Conservation (phyloP, 2,797 vertebrate species). For the Parauchenoglanis ngamensis region DNA sequence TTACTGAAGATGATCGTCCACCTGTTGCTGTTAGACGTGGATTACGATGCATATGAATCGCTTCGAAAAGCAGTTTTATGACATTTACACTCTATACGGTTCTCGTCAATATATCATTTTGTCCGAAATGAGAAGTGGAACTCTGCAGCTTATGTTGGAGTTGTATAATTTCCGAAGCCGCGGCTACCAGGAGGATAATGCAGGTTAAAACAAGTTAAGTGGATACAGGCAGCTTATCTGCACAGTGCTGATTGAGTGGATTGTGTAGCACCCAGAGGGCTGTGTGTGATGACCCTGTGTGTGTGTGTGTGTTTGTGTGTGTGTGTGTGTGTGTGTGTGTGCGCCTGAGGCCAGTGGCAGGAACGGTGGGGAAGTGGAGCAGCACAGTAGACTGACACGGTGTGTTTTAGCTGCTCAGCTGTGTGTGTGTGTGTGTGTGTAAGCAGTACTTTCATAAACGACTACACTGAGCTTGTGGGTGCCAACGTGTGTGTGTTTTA, state of each 20-base stretch:
- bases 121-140: background rate
- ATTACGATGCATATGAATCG: background rate
- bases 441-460: constrained; percentile 37
- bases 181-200: background rate
- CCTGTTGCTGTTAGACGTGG: background rate
- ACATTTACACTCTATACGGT: background rate
- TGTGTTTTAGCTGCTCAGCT: constrained; percentile 21
- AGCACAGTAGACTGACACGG: background rate
- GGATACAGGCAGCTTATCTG: constrained; percentile 24
- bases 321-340: background rate
- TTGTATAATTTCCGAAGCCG: background rate
- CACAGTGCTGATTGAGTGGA: constrained; percentile 3
- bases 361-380: background rate
- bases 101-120: background rate
- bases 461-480: background rate
- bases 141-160: background rate
- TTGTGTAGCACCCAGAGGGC: background rate
- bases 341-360: background rate
- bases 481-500: background rate
- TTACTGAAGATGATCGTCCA: background rate
- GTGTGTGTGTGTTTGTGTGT: background rate
- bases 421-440: constrained; percentile 20
- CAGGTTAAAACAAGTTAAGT: background rate
- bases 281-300: background rate
- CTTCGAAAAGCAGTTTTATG: background rate